Percentiles rank a stretch among this genome's conserved stretches.
These are phyloP conservation scores for Labroides dimidiatus DNA, from an alignment of 2,797 vertebrate species.

Conservation along the genomic window DNA sequence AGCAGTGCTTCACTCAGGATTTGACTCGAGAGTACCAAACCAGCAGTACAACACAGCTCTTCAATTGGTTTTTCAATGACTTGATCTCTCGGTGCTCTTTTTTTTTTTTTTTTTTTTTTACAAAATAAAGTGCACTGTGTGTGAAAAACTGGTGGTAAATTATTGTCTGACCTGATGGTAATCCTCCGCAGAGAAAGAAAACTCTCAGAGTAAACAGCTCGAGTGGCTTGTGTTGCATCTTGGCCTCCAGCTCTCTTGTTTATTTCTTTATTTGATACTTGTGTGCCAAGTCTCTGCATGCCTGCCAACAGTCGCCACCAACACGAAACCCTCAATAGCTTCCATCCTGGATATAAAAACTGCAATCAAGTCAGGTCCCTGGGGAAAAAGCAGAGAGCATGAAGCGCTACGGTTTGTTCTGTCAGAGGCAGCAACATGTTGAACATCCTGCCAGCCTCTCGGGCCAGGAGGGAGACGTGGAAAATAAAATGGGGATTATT, in stretches of 20 bases:
- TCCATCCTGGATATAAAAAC: conserved; percentile 71
- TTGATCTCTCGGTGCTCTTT: neutral
- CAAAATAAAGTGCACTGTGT: neutral
- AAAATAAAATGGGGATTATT: conserved; percentile 60
- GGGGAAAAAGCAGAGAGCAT: conserved; percentile 29
- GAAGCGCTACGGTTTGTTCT: conserved; percentile 49
- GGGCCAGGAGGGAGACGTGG: conserved; percentile 60
- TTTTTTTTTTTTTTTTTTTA: too few species aligned
- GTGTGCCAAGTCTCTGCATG: conserved; percentile 54
- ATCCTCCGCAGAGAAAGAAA: conserved; percentile 47
- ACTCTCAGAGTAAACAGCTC: conserved; percentile 58
- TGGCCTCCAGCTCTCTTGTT: conserved; percentile 43
- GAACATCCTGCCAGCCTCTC: conserved; percentile 57
- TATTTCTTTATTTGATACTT: conserved; percentile 28
- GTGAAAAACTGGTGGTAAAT: conserved; percentile 17
- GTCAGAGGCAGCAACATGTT: conserved; percentile 43
- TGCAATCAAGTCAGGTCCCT: conserved; percentile 69
- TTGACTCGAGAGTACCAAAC: neutral
- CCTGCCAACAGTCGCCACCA: conserved; percentile 70
- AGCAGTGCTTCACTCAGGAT: conserved; percentile 4
- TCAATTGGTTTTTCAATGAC: neutral
- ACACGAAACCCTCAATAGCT: conserved; percentile 73
- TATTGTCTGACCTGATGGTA: conserved; percentile 14
- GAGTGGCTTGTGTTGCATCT: conserved; percentile 61
- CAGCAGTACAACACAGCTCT: neutral